These are phyloP conservation scores for Atethmia centrago DNA, from an alignment of 2,888 invertebrate genomes.

Conservation along the genomic window DNA sequence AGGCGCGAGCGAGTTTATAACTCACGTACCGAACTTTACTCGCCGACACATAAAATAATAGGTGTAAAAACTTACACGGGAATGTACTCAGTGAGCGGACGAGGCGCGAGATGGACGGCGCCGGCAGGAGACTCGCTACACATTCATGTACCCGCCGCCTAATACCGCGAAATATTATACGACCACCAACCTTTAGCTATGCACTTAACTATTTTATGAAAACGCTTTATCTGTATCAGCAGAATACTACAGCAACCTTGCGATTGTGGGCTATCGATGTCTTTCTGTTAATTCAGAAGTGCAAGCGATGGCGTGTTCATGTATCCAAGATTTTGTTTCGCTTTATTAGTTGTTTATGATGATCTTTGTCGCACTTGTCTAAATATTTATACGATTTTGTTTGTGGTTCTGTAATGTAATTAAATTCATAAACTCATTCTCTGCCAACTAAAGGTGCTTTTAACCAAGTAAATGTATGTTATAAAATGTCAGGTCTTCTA, in stretches of 20 bases:
- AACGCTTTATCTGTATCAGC: constrained; percentile 60
- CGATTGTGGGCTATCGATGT: constrained; percentile 56
- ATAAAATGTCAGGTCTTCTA: not conserved
- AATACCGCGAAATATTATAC: constrained; percentile 64
- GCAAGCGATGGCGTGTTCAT: not conserved
- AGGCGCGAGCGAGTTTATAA: constrained; percentile 91
- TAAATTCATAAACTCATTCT: not conserved
- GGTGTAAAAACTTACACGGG: constrained; percentile 91
- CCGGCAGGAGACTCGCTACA: constrained; percentile 66
- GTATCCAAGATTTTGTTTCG: constrained; percentile 5
- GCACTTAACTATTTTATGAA: constrained; percentile 63
- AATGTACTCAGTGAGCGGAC: constrained; percentile 90
- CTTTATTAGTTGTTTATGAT: not conserved
- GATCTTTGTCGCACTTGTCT: too few species aligned
- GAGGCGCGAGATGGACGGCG: constrained; percentile 88
- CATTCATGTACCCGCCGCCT: constrained; percentile 66
- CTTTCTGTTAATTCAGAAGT: constrained; percentile 39
- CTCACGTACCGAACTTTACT: constrained; percentile 91
- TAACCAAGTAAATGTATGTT: not conserved
- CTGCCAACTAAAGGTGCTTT: not conserved
- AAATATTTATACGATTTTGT: not conserved
- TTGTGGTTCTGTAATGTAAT: not conserved
- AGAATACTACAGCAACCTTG: constrained; percentile 43
- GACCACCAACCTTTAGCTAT: constrained; percentile 49
- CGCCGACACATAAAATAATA: constrained; percentile 91